A percentile compares a stretch with the other conserved stretches of the same genome.
Evolutionary conservation across 2,888 invertebrate species (phyloP).

Genomic region (Eretmocerus hayati): DNA sequence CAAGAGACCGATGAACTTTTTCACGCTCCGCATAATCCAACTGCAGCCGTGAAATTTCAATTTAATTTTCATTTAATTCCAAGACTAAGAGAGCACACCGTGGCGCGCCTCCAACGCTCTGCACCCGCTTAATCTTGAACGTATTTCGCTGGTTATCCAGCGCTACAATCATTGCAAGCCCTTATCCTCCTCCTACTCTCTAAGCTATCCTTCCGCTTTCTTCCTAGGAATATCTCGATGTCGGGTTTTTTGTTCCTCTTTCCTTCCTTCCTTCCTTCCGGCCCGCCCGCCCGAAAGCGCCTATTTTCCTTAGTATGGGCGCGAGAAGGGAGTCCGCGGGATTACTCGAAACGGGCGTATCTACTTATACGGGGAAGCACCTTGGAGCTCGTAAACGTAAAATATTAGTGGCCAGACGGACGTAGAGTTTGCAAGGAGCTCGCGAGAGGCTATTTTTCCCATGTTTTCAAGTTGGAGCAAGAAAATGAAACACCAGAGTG

Average conservation of each 20-base stretch:
- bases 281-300: not conserved
- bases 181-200: not conserved
- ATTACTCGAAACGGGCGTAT: constrained; percentile 16
- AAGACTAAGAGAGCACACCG: constrained; percentile 3
- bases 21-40: constrained; percentile 10
- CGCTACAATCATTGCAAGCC: constrained; percentile 8
- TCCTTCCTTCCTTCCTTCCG: not conserved
- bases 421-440: not conserved
- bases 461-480: not conserved
- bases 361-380: constrained; percentile 8
- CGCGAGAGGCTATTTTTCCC: constrained; percentile 2
- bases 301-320: too few species aligned
- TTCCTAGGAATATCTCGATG: too few species aligned
- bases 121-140: constrained; percentile 17
- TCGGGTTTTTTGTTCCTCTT: not conserved
- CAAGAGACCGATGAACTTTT: constrained; percentile 13
- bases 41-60: constrained; percentile 14
- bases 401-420: constrained; percentile 14
- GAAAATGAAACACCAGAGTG: not conserved
- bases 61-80: constrained; percentile 16
- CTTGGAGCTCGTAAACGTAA: constrained; percentile 8
- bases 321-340: constrained; percentile 4
- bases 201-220: not conserved
- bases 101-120: too few species aligned
- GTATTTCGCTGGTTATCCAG: constrained; percentile 10